These are phyloP conservation scores for Nanorana parkeri DNA, from an alignment of 2,113 vertebrate genomes.

Conservation along the genomic window DNA sequence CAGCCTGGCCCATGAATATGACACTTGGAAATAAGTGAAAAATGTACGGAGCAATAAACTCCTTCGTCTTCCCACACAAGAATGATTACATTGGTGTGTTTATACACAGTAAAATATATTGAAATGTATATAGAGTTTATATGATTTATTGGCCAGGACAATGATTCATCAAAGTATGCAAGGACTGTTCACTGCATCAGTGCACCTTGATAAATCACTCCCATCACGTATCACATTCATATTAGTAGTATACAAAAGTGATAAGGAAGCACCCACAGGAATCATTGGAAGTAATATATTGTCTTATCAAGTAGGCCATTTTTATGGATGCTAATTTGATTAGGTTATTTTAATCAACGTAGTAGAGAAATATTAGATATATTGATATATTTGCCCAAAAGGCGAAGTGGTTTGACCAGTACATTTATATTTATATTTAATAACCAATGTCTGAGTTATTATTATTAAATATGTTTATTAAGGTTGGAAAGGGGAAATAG, in stretches of 20 bases:
- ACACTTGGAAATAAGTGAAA: slow-evolving; percentile 41
- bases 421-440: not conserved
- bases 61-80: slow-evolving; percentile 7
- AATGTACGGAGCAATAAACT: slow-evolving; percentile 25
- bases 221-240: not conserved
- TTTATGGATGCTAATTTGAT: too few species aligned
- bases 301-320: not conserved
- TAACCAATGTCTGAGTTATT: too few species aligned
- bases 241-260: not conserved
- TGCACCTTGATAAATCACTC: slow-evolving; percentile 3
- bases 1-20: slow-evolving; percentile 25
- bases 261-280: not conserved
- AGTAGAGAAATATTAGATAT: not conserved
- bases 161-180: not conserved
- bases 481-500: too few species aligned
- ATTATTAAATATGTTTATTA: too few species aligned
- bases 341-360: not conserved
- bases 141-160: slow-evolving; percentile 36
- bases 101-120: slow-evolving; percentile 16
- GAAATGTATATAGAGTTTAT: slow-evolving; percentile 16
- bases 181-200: slow-evolving; percentile 3
- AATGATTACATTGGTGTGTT: slow-evolving; percentile 28
- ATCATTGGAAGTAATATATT: not conserved
- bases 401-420: not conserved
- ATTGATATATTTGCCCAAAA: not conserved